These are phyloP conservation scores for Sarcoramphus papa DNA, from an alignment of 2,797 vertebrate genomes.

Conservation along the genomic window DNA sequence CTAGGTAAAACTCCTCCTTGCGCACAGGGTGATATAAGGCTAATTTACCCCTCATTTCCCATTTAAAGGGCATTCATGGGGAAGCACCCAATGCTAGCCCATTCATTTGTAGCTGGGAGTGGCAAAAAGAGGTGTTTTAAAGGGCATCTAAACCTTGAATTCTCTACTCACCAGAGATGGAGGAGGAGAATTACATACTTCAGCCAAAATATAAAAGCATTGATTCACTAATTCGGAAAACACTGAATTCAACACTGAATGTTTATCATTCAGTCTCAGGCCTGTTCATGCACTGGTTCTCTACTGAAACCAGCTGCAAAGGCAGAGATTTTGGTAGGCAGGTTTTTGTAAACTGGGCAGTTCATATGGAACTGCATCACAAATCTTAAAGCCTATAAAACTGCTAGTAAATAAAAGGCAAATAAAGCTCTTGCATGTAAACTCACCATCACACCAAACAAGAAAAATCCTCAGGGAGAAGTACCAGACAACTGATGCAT, in stretches of 20 bases:
- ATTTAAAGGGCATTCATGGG: background rate
- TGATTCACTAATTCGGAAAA: background rate
- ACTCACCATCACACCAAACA: background rate
- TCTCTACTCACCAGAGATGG: background rate
- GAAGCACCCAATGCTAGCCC: background rate
- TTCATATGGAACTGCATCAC: background rate
- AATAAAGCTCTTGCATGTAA: background rate
- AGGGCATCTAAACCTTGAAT: background rate
- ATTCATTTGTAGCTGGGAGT: background rate
- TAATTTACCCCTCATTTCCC: background rate
- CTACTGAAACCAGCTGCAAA: background rate
- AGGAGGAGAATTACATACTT: background rate
- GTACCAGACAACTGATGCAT: background rate
- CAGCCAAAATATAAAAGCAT: background rate
- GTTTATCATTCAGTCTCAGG: background rate
- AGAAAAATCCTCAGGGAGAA: background rate
- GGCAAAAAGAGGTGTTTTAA: background rate
- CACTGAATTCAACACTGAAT: background rate
- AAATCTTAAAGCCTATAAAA: background rate
- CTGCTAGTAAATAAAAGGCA: background rate
- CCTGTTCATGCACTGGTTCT: background rate
- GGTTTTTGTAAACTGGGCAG: background rate
- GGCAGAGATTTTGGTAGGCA: background rate
- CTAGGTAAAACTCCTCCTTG: background rate
- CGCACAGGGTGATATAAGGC: background rate